Evolutionary conservation across 2,888 invertebrate genomes (phyloP).

Genomic region (Leptodirus hochenwartii): DNA sequence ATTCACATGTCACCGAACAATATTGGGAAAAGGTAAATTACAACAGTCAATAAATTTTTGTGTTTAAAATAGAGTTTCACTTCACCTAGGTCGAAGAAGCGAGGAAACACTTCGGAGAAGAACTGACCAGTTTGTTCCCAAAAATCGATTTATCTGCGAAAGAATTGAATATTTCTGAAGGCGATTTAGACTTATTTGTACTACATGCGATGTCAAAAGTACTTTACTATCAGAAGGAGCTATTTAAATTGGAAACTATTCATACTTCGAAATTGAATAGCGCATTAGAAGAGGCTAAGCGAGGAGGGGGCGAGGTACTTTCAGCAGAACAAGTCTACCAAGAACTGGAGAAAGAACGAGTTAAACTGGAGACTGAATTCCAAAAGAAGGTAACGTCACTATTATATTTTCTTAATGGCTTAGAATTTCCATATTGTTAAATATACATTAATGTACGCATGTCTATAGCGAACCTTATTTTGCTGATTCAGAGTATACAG

Average conservation of each 20-base stretch:
- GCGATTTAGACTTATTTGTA: conserved; percentile 60
- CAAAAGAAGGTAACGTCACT: conserved; percentile 42
- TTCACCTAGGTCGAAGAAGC: conserved; percentile 34
- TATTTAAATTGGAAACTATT: conserved; percentile 50
- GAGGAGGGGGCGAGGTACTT: conserved; percentile 31
- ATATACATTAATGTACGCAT: too few relatives aligned
- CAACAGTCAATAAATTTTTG: too few relatives aligned
- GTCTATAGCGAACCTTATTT: too few relatives aligned
- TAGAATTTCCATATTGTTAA: too few relatives aligned
- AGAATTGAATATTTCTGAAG: conserved; percentile 37
- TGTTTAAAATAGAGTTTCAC: too few relatives aligned
- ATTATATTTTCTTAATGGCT: neutral
- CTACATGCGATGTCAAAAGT: conserved; percentile 63
- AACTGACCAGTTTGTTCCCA: conserved; percentile 54
- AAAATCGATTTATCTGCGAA: conserved; percentile 48
- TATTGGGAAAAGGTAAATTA: conserved; percentile 53
- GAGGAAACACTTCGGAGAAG: conserved; percentile 40
- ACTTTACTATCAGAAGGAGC: conserved; percentile 56
- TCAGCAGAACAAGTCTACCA: conserved; percentile 42
- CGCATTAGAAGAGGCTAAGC: conserved; percentile 39
- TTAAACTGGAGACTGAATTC: conserved; percentile 47
- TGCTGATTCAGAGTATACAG: too few relatives aligned
- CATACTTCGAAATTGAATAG: conserved; percentile 40
- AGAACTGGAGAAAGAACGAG: conserved; percentile 48
- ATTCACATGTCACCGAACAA: conserved; percentile 47